A percentile compares a stretch with the other conserved stretches of the same genome.
Evolutionary conservation across 2,113 vertebrate species (phyloP).

Genomic region (Spea multiplicata): DNA sequence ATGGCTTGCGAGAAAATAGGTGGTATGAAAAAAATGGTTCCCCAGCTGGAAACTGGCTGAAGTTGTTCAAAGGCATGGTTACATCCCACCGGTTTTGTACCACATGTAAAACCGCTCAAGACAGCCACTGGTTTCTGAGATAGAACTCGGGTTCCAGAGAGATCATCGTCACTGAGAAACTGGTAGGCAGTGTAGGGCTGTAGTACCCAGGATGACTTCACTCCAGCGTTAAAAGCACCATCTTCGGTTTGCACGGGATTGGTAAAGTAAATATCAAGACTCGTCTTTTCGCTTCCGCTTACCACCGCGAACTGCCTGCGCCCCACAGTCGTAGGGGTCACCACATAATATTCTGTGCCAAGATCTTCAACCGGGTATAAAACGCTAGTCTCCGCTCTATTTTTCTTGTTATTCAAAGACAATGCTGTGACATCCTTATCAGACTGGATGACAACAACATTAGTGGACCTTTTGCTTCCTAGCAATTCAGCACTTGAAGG

Average conservation of each 20-base stretch:
- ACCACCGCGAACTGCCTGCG: constrained; percentile 59
- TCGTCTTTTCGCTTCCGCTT: constrained; percentile 55
- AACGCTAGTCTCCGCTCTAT: constrained; percentile 58
- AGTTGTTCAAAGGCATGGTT: constrained; percentile 68
- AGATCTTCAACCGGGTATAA: constrained; percentile 61
- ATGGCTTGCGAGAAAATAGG: constrained; percentile 53
- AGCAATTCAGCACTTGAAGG: constrained; percentile 54
- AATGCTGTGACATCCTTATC: constrained; percentile 53
- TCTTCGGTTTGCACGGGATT: constrained; percentile 33
- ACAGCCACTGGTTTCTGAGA: constrained; percentile 58
- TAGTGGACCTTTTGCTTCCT: constrained; percentile 37
- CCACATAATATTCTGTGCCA: constrained; percentile 62
- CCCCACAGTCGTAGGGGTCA: constrained; percentile 48
- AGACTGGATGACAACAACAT: constrained; percentile 58
- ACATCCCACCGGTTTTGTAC: constrained; percentile 56
- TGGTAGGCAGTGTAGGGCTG: constrained; percentile 59
- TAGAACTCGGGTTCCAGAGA: constrained; percentile 53
- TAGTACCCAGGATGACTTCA: constrained; percentile 47
- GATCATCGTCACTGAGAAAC: constrained; percentile 51
- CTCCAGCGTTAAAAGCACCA: not conserved
- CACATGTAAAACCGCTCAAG: constrained; percentile 61
- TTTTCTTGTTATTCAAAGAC: constrained; percentile 60
- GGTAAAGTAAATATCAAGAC: constrained; percentile 50
- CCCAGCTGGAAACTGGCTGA: constrained; percentile 59
- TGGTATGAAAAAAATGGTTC: constrained; percentile 54